These are phyloP conservation scores for Chrysolina haemoptera DNA, from an alignment of 2,888 invertebrate genomes.

Conservation along the genomic window DNA sequence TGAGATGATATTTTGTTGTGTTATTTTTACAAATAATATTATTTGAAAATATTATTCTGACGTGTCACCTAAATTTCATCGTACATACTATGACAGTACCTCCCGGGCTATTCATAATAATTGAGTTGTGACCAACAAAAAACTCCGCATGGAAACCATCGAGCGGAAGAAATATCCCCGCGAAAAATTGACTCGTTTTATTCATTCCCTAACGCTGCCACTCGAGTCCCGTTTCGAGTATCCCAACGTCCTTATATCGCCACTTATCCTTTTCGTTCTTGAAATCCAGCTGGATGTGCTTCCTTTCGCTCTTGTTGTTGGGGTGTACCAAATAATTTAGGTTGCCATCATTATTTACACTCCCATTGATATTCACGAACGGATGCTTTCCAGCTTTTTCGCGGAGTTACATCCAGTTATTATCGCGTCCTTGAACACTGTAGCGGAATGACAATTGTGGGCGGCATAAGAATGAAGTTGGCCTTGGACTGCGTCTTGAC, in stretches of 20 bases:
- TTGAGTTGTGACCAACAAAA: too few species aligned
- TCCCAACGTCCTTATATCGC: constrained; percentile 25
- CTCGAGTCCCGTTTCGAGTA: constrained; percentile 22
- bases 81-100: too few species aligned
- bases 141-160: too few species aligned
- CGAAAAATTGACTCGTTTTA: constrained; percentile 22
- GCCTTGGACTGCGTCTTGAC: not conserved
- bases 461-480: not conserved
- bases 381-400: constrained; percentile 12
- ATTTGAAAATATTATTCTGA: too few species aligned
- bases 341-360: constrained; percentile 34
- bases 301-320: constrained; percentile 28
- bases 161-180: not conserved
- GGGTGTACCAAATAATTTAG: constrained; percentile 31
- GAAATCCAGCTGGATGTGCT: constrained; percentile 40
- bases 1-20: too few species aligned
- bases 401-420: constrained; percentile 17
- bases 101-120: too few species aligned
- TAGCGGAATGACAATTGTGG: not conserved
- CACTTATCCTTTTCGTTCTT: constrained; percentile 36
- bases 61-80: too few species aligned
- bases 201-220: constrained; percentile 27
- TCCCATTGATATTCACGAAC: constrained; percentile 30
- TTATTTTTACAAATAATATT: too few species aligned
- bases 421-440: constrained; percentile 15